Percentiles rank a stretch among this genome's conserved stretches.
Conservation (phyloP, 1,140 invertebrate species). For the Megalopta genalis region DNA sequence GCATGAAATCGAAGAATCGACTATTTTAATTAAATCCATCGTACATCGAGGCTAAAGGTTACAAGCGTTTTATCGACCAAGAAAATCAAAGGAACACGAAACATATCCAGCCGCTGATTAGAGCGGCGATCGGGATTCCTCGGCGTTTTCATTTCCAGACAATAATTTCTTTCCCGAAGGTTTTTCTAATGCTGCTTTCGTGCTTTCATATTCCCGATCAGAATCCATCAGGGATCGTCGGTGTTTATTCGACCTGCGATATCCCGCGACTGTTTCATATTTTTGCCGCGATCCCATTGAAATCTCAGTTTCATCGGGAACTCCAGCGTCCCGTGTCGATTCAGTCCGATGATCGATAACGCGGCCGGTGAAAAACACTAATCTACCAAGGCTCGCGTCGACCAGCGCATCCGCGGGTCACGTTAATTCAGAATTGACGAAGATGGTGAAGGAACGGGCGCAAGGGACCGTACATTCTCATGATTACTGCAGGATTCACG, state of each 20-base stretch:
- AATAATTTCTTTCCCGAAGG: not conserved
- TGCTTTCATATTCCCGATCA: constrained; percentile 17
- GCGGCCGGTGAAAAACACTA: not conserved
- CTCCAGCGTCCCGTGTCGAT: constrained; percentile 3
- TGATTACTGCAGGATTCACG: constrained; percentile 29
- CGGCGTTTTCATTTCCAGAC: not conserved
- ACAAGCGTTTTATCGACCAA: not conserved
- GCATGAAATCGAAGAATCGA: not conserved
- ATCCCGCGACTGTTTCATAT: not conserved
- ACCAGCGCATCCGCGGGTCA: not conserved
- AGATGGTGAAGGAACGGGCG: constrained; percentile 44
- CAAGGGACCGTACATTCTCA: constrained; percentile 28
- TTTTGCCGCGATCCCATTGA: not conserved
- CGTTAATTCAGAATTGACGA: constrained; percentile 25
- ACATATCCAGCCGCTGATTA: not conserved
- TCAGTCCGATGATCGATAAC: constrained; percentile 3
- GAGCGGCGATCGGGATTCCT: not conserved
- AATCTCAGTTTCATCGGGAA: not conserved
- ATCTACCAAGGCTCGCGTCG: not conserved
- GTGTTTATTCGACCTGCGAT: not conserved
- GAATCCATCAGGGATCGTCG: constrained; percentile 13
- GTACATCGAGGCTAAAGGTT: not conserved
- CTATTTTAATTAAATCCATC: not conserved
- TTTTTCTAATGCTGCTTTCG: constrained; percentile 15
- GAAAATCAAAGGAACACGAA: no score